Conservation (phyloP, 2,888 invertebrate genomes). For the Caenorhabditis zanzibari region DNA sequence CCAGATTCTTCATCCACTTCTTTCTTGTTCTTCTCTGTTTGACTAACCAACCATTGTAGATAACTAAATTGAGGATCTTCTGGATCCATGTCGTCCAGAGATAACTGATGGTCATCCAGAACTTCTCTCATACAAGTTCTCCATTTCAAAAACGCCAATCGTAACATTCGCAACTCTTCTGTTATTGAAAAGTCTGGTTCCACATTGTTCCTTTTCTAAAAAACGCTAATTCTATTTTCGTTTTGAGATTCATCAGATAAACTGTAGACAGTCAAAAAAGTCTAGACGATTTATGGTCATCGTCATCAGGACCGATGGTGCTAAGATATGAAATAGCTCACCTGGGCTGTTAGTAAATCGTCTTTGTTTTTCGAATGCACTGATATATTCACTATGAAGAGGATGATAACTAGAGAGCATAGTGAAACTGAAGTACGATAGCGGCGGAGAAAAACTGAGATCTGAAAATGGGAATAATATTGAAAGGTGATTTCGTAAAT, state of each 20-base stretch:
- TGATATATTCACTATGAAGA: constrained; percentile 32
- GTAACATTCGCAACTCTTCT: constrained; percentile 42
- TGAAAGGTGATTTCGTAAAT: not conserved
- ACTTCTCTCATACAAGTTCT: constrained; percentile 49
- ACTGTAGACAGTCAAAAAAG: constrained; percentile 8
- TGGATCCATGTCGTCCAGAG: constrained; percentile 61
- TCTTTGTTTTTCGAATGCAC: constrained; percentile 14
- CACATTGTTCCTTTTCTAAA: constrained; percentile 16
- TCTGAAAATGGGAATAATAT: constrained; percentile 22
- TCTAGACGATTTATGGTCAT: constrained; percentile 10
- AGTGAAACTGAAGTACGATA: constrained; percentile 40
- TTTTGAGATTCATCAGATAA: not conserved
- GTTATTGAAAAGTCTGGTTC: constrained; percentile 36
- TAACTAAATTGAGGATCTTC: constrained; percentile 53
- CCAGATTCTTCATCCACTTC: constrained; percentile 34
- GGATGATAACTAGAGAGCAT: constrained; percentile 15
- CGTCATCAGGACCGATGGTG: not conserved
- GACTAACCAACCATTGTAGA: constrained; percentile 42
- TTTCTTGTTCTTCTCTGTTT: constrained; percentile 36
- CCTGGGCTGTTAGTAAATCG: not conserved
- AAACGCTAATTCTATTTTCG: not conserved
- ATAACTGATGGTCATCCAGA: constrained; percentile 50
- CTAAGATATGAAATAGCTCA: constrained; percentile 2
- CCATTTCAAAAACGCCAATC: constrained; percentile 62
- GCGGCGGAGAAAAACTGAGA: constrained; percentile 12